phyloP scores from a whole-genome alignment of 2,888 invertebrate species.

The Aspidiotus destructor region DNA sequence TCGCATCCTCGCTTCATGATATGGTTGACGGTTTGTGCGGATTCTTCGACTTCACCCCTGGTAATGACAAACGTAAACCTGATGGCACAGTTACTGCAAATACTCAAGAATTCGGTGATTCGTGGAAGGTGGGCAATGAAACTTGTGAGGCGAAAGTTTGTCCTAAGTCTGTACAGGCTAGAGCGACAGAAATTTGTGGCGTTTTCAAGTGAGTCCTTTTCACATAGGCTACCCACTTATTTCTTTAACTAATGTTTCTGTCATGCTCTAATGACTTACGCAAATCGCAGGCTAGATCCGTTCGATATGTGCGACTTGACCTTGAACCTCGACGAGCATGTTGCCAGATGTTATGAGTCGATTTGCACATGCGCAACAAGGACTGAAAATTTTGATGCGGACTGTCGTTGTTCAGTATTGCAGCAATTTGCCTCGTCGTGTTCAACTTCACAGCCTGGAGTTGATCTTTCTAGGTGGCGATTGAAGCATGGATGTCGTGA shows the following conservation, averaged over 20 bases:
- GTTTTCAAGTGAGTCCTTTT: constrained; percentile 40
- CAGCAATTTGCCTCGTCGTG: constrained; percentile 66
- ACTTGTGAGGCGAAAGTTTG: constrained; percentile 55
- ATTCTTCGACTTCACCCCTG: constrained; percentile 54
- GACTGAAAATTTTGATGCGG: constrained; percentile 39
- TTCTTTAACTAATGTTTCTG: too few species aligned
- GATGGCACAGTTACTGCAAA: constrained; percentile 53
- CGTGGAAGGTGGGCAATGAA: constrained; percentile 49
- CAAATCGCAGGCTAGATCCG: constrained; percentile 46
- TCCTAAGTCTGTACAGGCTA: constrained; percentile 51
- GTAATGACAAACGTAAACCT: constrained; percentile 63
- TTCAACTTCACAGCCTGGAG: constrained; percentile 51
- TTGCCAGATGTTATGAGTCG: constrained; percentile 63
- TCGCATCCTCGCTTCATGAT: constrained; percentile 42
- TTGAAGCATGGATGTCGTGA: constrained; percentile 60
- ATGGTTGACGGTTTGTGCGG: constrained; percentile 71
- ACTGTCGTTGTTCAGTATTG: constrained; percentile 61
- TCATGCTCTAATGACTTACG: too few species aligned
- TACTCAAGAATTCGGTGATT: constrained; percentile 62
- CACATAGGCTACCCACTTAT: neutral
- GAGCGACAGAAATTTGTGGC: constrained; percentile 59
- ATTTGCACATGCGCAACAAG: constrained; percentile 60
- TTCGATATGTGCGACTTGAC: constrained; percentile 55
- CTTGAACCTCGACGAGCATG: constrained; percentile 58
- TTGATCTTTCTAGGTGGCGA: constrained; percentile 63